phyloP scores from a whole-genome alignment of 1,140 invertebrate genomes.

The Lasioglossum albipes region DNA sequence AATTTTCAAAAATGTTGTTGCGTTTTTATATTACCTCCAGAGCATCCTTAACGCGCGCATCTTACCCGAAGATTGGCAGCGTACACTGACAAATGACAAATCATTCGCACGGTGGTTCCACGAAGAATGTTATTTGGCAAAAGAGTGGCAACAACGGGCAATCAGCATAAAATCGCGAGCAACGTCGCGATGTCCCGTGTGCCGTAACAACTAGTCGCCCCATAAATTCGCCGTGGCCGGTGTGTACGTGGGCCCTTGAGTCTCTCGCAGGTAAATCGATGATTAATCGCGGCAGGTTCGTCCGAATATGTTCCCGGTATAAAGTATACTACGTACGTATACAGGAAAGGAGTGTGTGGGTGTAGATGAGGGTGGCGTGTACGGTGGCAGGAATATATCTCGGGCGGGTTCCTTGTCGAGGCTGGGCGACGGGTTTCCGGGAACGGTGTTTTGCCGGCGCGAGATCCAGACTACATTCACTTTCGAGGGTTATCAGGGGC shows the following conservation, averaged over 20 bases:
- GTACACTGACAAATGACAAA: no score
- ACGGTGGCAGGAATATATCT: constrained; percentile 12
- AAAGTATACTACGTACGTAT: background rate
- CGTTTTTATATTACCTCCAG: no score
- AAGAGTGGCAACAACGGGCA: no score
- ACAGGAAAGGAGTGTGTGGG: background rate
- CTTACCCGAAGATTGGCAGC: no score
- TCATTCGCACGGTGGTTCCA: no score
- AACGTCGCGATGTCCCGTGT: no score
- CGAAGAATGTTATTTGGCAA: no score
- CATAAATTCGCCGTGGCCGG: no score
- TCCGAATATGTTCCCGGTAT: background rate
- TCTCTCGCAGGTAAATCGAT: constrained; percentile 8
- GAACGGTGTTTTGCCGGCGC: constrained; percentile 22
- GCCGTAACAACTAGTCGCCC: no score
- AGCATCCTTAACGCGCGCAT: no score
- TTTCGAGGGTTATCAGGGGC: constrained; percentile 51
- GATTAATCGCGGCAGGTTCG: constrained; percentile 12
- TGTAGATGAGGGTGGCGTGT: background rate
- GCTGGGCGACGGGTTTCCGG: constrained; percentile 7
- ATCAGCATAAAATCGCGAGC: no score
- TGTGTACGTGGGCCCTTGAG: background rate
- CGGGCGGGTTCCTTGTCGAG: background rate
- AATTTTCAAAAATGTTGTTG: no score
- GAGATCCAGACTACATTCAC: constrained; percentile 42